Percentiles rank a stretch among this genome's conserved stretches.
These are phyloP conservation scores for Ranitomeya imitator DNA, from an alignment of 2,113 vertebrate species.

Conservation along the genomic window DNA sequence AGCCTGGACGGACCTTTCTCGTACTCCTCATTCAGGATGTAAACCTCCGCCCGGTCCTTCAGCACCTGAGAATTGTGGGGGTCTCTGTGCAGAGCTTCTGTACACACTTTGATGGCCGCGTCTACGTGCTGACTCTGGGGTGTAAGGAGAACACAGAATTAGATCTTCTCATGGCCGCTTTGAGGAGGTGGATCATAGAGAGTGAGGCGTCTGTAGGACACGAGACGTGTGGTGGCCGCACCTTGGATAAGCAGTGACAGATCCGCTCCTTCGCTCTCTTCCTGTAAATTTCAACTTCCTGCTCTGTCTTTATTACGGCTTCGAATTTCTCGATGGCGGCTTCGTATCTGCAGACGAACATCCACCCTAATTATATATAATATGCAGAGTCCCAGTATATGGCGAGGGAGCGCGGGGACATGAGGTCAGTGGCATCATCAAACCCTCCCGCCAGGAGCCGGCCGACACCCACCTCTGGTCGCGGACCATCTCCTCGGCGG, in stretches of 20 bases:
- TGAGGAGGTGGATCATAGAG: not conserved
- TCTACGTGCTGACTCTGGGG: slow-evolving; percentile 66
- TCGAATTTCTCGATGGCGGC: slow-evolving; percentile 78
- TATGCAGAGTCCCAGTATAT: too few relatives aligned
- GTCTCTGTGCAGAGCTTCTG: slow-evolving; percentile 79
- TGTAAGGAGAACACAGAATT: not conserved
- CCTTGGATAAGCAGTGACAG: slow-evolving; percentile 80
- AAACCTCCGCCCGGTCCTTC: slow-evolving; percentile 79
- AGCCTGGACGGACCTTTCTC: slow-evolving; percentile 72
- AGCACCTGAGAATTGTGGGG: slow-evolving; percentile 77
- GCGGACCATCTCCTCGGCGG: slow-evolving; percentile 74
- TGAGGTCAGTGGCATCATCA: too few relatives aligned
- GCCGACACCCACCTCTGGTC: slow-evolving; percentile 68
- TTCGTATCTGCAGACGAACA: slow-evolving; percentile 68
- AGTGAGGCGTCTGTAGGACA: not conserved
- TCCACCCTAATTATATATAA: not conserved
- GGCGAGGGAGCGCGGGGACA: too few relatives aligned
- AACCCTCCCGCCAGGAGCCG: not conserved
- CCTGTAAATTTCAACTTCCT: slow-evolving; percentile 70
- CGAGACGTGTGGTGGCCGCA: slow-evolving; percentile 44
- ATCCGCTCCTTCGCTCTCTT: slow-evolving; percentile 77
- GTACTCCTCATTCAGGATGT: slow-evolving; percentile 80
- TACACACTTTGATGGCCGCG: slow-evolving; percentile 76
- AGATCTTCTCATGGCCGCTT: not conserved
- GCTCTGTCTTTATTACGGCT: slow-evolving; percentile 75